Evolutionary conservation across 2,113 vertebrate genomes (phyloP), one percentile per base, ranked within the genome.

Genomic region (Vanacampus margaritifer): DNA sequence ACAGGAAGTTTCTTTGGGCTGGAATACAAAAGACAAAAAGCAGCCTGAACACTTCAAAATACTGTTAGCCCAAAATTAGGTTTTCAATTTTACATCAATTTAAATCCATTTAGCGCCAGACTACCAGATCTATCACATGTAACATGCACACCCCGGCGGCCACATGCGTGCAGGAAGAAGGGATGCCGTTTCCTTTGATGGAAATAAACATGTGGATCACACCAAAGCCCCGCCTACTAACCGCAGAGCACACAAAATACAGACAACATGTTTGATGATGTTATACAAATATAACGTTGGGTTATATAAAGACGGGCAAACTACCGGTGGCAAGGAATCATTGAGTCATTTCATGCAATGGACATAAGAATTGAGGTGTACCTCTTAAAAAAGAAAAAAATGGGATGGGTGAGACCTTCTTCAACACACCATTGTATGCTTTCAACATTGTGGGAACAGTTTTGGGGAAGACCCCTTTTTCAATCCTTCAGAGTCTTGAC

Each of bases 1-100:
- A 78, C 45, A 65, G 53, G 57, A 82, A 69, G 53, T 24, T 28
- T 81, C 74, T 67, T 72, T 80, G 70, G 67, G 65, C 74, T 66
- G 54, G 72, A 69, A 56, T 45, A 60, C 43, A 78, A 32, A 65
- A 46, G 54, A 58, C 39, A 60, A 46, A 23, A 74, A 19, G 13
- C 6, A 32, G 13, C 14, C 54, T 57, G 54, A 28, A 32, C 26
- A 32, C 53, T 56, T 12, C 11, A 26, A 54, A 28, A 26, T 26
- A 54, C 23, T 5, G 23, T 54, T 26, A 28, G 51, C 23, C 2
- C 23, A 54, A 12, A 26, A 16, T 45, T 6, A 5, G 5, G 4
- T 16, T 14, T 5, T 45, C 14, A 45, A 17, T 17, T 45, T 45
- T 9, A 21, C 2, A 51, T 51, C 48, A 51, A 23, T 17, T 46